These are phyloP conservation scores for Triplophysa tibetana DNA, from an alignment of 2,113 vertebrate species.

Conservation along the genomic window DNA sequence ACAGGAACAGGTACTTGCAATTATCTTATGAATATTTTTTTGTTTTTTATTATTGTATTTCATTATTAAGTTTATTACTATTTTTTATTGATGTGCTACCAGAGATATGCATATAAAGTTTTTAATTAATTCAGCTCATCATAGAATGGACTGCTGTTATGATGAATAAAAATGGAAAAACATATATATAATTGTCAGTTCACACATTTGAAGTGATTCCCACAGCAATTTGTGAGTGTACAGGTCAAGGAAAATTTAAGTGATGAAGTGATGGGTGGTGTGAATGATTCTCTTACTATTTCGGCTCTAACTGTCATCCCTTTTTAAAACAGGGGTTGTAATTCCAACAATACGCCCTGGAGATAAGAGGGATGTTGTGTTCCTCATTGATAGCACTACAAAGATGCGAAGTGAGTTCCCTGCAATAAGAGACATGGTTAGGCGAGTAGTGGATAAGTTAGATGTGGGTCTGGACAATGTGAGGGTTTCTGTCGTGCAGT, in stretches of 20 bases:
- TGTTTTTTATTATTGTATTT: too few relatives aligned
- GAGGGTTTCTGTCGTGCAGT: conserved; percentile 88
- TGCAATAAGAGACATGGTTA: conserved; percentile 79
- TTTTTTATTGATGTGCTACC: neutral
- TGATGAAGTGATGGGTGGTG: neutral
- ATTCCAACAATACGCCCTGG: conserved; percentile 56
- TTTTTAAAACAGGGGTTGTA: conserved; percentile 26
- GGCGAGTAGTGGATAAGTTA: conserved; percentile 79
- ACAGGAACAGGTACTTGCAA: conserved; percentile 59
- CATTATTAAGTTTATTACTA: too few relatives aligned
- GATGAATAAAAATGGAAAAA: too few relatives aligned
- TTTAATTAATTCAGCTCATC: neutral
- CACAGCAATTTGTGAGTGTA: neutral
- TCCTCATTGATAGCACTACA: conserved; percentile 89
- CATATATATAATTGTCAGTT: neutral
- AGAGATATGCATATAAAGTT: neutral
- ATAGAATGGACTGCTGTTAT: neutral
- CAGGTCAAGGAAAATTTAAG: too few relatives aligned
- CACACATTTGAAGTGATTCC: neutral
- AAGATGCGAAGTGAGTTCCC: conserved; percentile 75
- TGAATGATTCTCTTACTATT: neutral
- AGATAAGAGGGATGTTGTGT: conserved; percentile 86
- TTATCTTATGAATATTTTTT: neutral
- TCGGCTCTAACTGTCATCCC: conserved; percentile 21
- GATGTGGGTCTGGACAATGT: conserved; percentile 86